Base-by-base conservation (phyloP, 2,888 invertebrate genomes). In the Trachelus stipa region DNA sequence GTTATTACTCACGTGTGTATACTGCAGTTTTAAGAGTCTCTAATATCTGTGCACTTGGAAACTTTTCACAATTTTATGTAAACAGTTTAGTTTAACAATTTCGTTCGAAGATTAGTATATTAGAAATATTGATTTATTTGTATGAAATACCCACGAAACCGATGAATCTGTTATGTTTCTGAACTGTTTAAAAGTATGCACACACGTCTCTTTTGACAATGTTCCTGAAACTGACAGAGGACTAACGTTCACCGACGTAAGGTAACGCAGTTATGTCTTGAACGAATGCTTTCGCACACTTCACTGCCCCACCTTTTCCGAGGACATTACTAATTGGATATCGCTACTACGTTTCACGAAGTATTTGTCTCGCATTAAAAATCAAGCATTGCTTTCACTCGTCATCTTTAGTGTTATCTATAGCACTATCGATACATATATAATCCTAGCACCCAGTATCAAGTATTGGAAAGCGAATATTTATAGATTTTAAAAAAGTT, bases 141-240 rank as follows among this genome's bases (percentile, higher is more conserved):
- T 56, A 23, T 23, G 40, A 23, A 56, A 23, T 23, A 56, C 0
- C 23, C 40, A 56, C 23, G 4, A 56, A 56, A 56, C 23, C 6
- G 23, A 56, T 56, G 23, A 6, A 23, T 56, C 15, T 23, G 1
- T 6, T 56, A 9, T 56, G 23, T 6, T 56, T 56, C 23, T 56
- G 40, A 4, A 56, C 40, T 56, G 40, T 56, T 56, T 56, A 23
- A 56, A 23, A 56, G 1, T 15, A 15, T 56, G 9, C 77, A 73
- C 75, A 34, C 12, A 69, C 69, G 15, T 56, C 79, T 73, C 68
- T 37, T 79, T 69, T 77, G 73, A 79, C 75, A 82, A 73, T 56
- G 79, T 81, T 84, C 83, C 83, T 85, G 82, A 82, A 82, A 82
- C 79, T 77, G 35, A 56, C 76, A 68, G 77, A 79, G 35, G 69